Base-by-base conservation (phyloP, 2,113 vertebrate species). In the Mellivora capensis region DNA sequence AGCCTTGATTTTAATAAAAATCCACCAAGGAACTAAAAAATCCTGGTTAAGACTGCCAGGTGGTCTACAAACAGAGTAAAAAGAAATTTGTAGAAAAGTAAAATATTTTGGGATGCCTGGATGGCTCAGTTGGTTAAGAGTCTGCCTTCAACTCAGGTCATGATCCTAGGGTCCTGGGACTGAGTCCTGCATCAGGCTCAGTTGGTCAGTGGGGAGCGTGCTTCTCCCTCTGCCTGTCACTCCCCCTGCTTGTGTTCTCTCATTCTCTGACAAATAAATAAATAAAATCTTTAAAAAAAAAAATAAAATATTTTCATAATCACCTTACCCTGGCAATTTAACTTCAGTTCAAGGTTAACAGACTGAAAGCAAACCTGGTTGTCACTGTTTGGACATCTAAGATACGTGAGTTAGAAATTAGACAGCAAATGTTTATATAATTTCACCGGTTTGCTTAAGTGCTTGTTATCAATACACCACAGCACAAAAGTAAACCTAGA, bases 1-100 rank as follows among this genome's bases (percentile, higher is more conserved):
- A 95, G 71, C 20, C 61, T 71, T 37, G 23, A 77, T 64, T 93
- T 83, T 82, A 88, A 90, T 71, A 95, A 88, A 93, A 90, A 62
- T 85, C 71, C 49, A 95, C 17, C 61, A 91, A 98, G 96, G 72
- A 94, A 95, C 93, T 59, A 77, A 95, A 94, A 97, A 72, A 20
- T 64, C 44, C 21, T 29, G 9, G 95, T 64, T 90, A 97, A 97
- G n/a, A 21, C 17, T 87, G 23, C 57, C 37, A 74, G 34, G 2
- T 11, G n/a, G 20, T 83, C 80, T 95, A 49, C 52, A 97, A 89
- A 54, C 54, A 90, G n/a, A 85, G 11, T 31, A 31, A 61, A 39
- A 85, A 39, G 34, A 85, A 85, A 20, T 87, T 20, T 62, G 21
- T 61, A 94, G 67, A 64, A 77, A 93, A 80, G 34, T 77, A 84